Percentiles rank a stretch among this genome's conserved stretches.
Evolutionary conservation across 2,888 invertebrate genomes (phyloP).

Genomic region (Nomada fabriciana): DNA sequence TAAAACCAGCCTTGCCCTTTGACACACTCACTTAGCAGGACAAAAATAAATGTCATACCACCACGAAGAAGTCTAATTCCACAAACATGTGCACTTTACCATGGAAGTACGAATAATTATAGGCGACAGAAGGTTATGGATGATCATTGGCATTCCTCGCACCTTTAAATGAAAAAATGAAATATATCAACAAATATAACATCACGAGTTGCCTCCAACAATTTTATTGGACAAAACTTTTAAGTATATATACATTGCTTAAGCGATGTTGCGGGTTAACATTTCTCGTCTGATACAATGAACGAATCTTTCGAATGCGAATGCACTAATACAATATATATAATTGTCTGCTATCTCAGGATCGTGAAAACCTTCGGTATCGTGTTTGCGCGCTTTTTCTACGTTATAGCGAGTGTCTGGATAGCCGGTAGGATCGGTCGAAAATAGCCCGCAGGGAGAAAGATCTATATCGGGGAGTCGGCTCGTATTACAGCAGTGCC

Average conservation of each 20-base stretch:
- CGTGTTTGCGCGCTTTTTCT: constrained; percentile 58
- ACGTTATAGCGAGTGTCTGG: constrained; percentile 51
- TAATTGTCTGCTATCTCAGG: constrained; percentile 44
- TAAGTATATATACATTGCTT: background rate
- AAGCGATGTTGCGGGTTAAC: constrained; percentile 29
- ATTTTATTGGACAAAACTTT: constrained; percentile 2
- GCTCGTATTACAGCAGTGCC: constrained; percentile 78
- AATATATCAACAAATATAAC: background rate
- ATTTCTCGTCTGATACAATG: constrained; percentile 9
- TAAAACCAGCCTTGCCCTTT: constrained; percentile 83
- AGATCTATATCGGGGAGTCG: constrained; percentile 83
- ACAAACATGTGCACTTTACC: constrained; percentile 33
- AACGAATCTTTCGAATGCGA: background rate
- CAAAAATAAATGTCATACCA: constrained; percentile 72
- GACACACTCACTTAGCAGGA: constrained; percentile 76
- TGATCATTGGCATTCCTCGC: background rate
- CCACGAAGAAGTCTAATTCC: constrained; percentile 39
- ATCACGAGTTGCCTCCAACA: background rate
- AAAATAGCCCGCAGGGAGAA: constrained; percentile 80
- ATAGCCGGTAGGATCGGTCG: constrained; percentile 62
- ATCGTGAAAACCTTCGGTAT: constrained; percentile 55
- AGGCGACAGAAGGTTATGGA: constrained; percentile 23
- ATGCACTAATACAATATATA: constrained; percentile 8
- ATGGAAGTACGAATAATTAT: constrained; percentile 19
- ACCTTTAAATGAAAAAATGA: background rate